These are phyloP conservation scores for Tipula vernalis DNA, from an alignment of 2,888 invertebrate species.

Conservation along the genomic window DNA sequence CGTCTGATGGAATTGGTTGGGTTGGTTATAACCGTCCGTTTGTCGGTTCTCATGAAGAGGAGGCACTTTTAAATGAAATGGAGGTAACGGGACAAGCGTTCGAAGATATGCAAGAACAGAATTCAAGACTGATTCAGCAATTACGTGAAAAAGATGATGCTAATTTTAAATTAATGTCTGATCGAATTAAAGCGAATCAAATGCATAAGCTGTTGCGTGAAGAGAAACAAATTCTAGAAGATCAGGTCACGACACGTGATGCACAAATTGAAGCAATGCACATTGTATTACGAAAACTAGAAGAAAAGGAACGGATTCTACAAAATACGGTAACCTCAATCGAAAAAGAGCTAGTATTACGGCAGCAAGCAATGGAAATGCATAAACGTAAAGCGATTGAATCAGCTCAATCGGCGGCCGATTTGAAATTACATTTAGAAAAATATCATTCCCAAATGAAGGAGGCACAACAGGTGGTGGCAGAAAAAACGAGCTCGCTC, in stretches of 20 bases:
- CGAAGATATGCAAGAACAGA: conserved; percentile 99
- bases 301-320: conserved; percentile 89
- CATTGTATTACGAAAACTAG: conserved; percentile 81
- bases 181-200: conserved; percentile 90
- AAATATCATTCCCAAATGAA: conserved; percentile 98
- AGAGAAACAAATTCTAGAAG: conserved; percentile 86
- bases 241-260: conserved; percentile 70
- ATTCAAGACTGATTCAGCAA: conserved; percentile 88
- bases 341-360: conserved; percentile 83
- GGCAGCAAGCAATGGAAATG: conserved; percentile 96
- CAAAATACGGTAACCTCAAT: conserved; percentile 85
- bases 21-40: conserved; percentile 49
- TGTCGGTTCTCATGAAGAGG: conserved; percentile 79
- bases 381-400: conserved; percentile 96
- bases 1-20: conserved; percentile 42
- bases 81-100: conserved; percentile 98
- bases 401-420: conserved; percentile 92
- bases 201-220: conserved; percentile 86
- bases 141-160: conserved; percentile 94
- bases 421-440: conserved; percentile 92
- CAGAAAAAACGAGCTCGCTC: conserved; percentile 89
- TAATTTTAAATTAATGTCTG: conserved; percentile 97
- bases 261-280: conserved; percentile 91
- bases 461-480: conserved; percentile 91
- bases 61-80: conserved; percentile 95